phyloP scores from a whole-genome alignment of 2,113 vertebrate species.

The Eira barbara region DNA sequence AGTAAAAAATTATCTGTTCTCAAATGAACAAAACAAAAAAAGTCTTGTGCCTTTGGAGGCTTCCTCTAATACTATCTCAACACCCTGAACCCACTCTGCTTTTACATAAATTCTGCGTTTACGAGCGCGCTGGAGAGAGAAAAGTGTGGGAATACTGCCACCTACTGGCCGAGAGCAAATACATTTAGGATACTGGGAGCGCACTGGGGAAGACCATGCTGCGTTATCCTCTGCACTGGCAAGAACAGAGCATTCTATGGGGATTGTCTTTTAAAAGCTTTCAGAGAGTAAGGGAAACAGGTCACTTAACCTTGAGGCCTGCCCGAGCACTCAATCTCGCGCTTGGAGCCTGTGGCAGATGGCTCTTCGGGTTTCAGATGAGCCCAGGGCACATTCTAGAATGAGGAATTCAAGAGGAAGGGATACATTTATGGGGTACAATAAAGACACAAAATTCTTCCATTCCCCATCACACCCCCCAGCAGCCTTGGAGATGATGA shows the following conservation, averaged over 20 bases:
- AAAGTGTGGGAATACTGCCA: conserved; percentile 29
- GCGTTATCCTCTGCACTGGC: not conserved
- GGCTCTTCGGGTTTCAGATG: not conserved
- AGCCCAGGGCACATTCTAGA: not conserved
- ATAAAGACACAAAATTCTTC: not conserved
- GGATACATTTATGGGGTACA: not conserved
- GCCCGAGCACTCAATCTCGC: not conserved
- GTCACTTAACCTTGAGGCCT: not conserved
- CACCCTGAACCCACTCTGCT: not conserved
- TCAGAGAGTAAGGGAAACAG: not conserved
- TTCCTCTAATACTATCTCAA: not conserved
- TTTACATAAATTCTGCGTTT: not conserved
- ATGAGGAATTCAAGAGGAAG: not conserved
- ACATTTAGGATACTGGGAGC: not conserved
- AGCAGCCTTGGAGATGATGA: not conserved
- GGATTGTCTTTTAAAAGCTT: not conserved
- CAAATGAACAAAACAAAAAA: not conserved
- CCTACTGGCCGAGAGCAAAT: conserved; percentile 16
- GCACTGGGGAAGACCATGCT: not conserved
- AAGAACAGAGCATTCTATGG: not conserved
- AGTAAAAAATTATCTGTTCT: not conserved
- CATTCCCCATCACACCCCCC: not conserved
- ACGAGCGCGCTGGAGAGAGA: not conserved
- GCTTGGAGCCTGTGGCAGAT: not conserved
- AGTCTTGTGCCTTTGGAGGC: accelerated